Base-by-base conservation (phyloP, 2,888 invertebrate genomes). In the Ichneumon xanthorius region DNA sequence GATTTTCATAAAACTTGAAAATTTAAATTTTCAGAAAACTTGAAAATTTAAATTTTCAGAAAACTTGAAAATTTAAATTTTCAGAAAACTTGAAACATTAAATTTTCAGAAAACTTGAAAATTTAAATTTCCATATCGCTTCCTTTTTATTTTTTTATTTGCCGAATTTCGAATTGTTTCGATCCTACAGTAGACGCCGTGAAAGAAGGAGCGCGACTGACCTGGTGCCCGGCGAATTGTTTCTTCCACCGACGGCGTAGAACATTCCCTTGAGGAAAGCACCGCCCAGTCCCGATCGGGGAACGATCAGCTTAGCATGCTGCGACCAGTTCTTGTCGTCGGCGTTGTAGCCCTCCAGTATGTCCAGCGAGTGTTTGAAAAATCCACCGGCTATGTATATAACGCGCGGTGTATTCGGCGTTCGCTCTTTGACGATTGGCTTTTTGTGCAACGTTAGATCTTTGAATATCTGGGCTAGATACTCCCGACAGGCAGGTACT, bases 321-420 rank as follows among this genome's bases (percentile, higher is more conserved):
- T 96, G 96, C 63, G 96, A 96, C 99, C 99, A 99, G 63, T 96
- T 96, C 93, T 96, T 96, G 90, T 98, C 97, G 90, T 97, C 97
- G 16, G 97, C 96, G 93, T 98, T 98, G 93, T 97, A 98, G 0
- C 98, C 98, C 93, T 99, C 98, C 90, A 99, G 95, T 86, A 97
- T 96, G 93, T 98, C 98, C 84, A 99, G 95, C 0, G 98, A 98
- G 92, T 98, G 97, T 84, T 97, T 95, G 88, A 96, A 96, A 94
- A 98, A 99, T 0, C 99, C 99, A 16, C 99, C 99, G 14, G 98
- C 98, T 61, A 98, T 96, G 94, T 98, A 98, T 88, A 99, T 98
- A 87, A 98, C 97, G 80, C 98, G 96, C 0, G 98, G 98, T 45
- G 98, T 97, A 93, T 97, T 97, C 22, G 98, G 98, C 70, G 97